These are phyloP conservation scores for Sebastes kiyomatsui DNA, from an alignment of 2,797 vertebrate genomes.

Conservation along the genomic window DNA sequence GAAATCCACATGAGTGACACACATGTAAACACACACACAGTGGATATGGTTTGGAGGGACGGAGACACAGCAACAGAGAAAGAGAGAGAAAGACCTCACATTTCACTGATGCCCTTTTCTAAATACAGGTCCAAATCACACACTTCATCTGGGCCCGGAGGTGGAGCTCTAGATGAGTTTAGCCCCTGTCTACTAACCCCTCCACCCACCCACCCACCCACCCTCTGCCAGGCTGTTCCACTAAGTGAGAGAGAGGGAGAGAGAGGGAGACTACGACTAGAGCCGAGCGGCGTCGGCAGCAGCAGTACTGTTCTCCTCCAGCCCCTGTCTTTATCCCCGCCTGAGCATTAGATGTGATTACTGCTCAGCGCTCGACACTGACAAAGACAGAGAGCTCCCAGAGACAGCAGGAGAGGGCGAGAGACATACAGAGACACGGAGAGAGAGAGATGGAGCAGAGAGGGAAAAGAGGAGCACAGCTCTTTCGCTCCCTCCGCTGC, in stretches of 20 bases:
- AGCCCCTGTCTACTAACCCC: constrained; percentile 61
- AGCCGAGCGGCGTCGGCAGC: constrained; percentile 56
- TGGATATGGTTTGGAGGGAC: constrained; percentile 23
- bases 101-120: constrained; percentile 77
- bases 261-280: constrained; percentile 52
- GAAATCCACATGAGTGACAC: constrained; percentile 13
- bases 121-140: constrained; percentile 78
- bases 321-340: constrained; percentile 82
- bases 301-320: constrained; percentile 73
- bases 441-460: constrained; percentile 23
- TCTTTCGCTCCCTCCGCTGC: constrained; percentile 31
- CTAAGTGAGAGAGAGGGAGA: constrained; percentile 38
- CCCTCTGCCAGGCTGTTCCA: constrained; percentile 49
- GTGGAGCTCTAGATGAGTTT: constrained; percentile 78
- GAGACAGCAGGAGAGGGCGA: constrained; percentile 73
- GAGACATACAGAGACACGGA: constrained; percentile 61
- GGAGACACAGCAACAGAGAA: constrained; percentile 25
- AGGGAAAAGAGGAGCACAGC: constrained; percentile 45
- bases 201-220: constrained; percentile 12
- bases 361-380: constrained; percentile 83
- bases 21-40: background rate
- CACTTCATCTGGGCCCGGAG: constrained; percentile 77
- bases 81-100: constrained; percentile 66
- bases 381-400: constrained; percentile 81
- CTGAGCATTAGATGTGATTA: constrained; percentile 89